These are phyloP conservation scores for Coelopa frigida DNA, from an alignment of 1,140 invertebrate species.

Conservation along the genomic window DNA sequence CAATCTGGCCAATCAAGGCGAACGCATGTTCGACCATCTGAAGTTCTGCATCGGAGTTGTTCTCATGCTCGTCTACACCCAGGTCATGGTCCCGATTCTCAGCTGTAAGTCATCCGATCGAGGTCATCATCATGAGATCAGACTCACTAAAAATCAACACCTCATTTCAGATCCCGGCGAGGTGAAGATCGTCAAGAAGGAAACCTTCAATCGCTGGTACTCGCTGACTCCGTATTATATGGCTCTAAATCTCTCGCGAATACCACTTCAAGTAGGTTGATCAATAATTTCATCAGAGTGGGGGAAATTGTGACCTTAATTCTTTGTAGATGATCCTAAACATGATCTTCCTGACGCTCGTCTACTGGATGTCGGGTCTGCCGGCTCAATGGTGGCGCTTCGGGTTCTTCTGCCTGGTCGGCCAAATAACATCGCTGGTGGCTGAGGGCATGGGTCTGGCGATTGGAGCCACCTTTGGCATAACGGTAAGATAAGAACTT, in stretches of 20 bases:
- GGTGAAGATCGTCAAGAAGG: conserved; percentile 70
- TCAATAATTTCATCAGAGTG: neutral
- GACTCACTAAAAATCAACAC: conserved; percentile 7
- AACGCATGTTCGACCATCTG: conserved; percentile 58
- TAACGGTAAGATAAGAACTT: conserved; percentile 51
- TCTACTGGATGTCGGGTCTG: conserved; percentile 55
- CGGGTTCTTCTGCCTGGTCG: conserved; percentile 50
- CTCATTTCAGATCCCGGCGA: conserved; percentile 63
- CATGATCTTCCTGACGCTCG: conserved; percentile 51
- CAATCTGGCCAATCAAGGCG: conserved; percentile 54
- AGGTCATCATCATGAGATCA: neutral
- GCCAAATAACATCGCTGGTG: conserved; percentile 51
- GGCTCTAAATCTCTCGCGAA: conserved; percentile 63
- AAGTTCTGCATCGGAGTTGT: conserved; percentile 58
- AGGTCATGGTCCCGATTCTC: conserved; percentile 58
- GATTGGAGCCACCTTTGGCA: conserved; percentile 58
- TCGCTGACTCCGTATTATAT: conserved; percentile 69
- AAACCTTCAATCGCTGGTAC: conserved; percentile 81
- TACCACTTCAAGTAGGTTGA: conserved; percentile 48
- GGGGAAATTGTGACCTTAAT: neutral
- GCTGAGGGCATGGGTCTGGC: conserved; percentile 57
- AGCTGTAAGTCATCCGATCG: conserved; percentile 46
- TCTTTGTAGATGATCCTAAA: conserved; percentile 47
- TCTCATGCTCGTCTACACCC: conserved; percentile 58
- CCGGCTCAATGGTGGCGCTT: conserved; percentile 50